Conservation (phyloP, 1,140 invertebrate species). For the Heliothis subflexa region DNA sequence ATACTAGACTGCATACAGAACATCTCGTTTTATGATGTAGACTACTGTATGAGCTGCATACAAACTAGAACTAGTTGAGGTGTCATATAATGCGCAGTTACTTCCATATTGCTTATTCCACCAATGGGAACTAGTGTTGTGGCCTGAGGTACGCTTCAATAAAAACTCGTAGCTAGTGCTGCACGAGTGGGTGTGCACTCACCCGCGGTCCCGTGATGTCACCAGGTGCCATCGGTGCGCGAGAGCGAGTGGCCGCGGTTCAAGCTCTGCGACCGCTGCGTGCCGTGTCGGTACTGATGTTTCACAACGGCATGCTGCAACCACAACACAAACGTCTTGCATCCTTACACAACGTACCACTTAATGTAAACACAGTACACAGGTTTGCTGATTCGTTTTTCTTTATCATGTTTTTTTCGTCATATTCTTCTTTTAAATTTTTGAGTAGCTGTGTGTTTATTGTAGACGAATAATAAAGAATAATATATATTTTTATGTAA, state of each 20-base stretch:
- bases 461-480: background rate
- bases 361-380: background rate
- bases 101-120: background rate
- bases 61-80: background rate
- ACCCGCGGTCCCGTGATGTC: slow-evolving; percentile 91
- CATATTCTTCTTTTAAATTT: too few relatives aligned
- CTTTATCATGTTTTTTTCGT: background rate
- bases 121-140: background rate
- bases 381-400: background rate
- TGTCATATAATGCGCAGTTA: too few relatives aligned
- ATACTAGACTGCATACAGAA: too few relatives aligned
- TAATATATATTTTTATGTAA: background rate
- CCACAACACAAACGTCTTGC: slow-evolving; percentile 41
- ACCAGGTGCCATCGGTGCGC: slow-evolving; percentile 90
- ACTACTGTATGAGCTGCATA: too few relatives aligned
- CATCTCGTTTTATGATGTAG: too few relatives aligned
- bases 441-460: background rate
- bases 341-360: slow-evolving; percentile 20
- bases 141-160: background rate
- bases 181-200: slow-evolving; percentile 51
- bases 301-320: slow-evolving; percentile 86
- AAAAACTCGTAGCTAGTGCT: background rate
- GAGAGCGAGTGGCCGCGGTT: slow-evolving; percentile 89
- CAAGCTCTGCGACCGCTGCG: slow-evolving; percentile 88
- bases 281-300: slow-evolving; percentile 87